phyloP scores from a whole-genome alignment of 1,140 invertebrate genomes.

The Matsumurasca onukii region DNA sequence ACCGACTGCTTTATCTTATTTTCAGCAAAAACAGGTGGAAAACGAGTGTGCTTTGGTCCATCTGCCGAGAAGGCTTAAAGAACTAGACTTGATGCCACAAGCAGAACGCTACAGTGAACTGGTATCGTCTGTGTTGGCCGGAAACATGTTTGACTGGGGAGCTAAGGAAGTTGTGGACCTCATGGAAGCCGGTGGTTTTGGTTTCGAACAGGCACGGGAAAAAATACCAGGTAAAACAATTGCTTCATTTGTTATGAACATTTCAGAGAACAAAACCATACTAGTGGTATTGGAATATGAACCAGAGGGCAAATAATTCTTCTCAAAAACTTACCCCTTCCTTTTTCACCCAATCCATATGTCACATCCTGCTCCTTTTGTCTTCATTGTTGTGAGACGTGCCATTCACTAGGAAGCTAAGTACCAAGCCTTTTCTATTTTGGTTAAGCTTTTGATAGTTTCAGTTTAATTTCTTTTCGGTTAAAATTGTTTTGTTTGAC shows the following conservation, averaged over 20 bases:
- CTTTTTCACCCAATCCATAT: no score
- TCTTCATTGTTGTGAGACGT: no score
- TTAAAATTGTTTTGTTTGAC: no score
- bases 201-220: conserved; percentile 75
- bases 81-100: conserved; percentile 56
- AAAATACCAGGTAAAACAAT: conserved; percentile 61
- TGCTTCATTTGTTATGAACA: background rate
- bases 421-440: no score
- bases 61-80: conserved; percentile 53
- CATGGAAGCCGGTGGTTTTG: conserved; percentile 74
- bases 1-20: conserved; percentile 25
- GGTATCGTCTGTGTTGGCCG: conserved; percentile 63
- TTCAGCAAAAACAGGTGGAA: conserved; percentile 66
- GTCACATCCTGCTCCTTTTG: no score
- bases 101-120: conserved; percentile 57
- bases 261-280: no score
- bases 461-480: no score
- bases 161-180: conserved; percentile 83
- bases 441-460: no score
- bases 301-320: no score
- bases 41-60: conserved; percentile 63
- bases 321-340: no score
- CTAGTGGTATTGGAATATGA: no score
- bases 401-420: no score
- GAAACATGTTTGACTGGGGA: conserved; percentile 98